These are phyloP conservation scores for Drosophila santomea DNA, from an alignment of 1,140 invertebrate species.

Conservation along the genomic window DNA sequence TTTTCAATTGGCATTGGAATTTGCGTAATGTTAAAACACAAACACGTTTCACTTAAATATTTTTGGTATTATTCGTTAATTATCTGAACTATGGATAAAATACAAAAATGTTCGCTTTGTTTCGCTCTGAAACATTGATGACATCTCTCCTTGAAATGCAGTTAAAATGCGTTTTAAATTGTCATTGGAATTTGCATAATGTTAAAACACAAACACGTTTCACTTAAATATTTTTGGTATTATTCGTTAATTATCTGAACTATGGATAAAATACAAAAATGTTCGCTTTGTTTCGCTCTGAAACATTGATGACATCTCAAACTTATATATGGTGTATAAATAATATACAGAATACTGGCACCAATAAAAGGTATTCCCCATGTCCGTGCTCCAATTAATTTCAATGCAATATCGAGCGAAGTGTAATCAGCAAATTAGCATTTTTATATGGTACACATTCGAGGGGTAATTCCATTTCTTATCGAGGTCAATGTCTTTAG, in stretches of 20 bases:
- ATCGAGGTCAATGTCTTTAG: constrained; percentile 44
- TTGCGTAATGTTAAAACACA: not conserved
- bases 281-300: too few relatives aligned
- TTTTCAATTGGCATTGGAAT: constrained; percentile 1
- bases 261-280: too few relatives aligned
- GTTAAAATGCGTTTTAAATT: too few relatives aligned
- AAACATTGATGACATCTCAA: too few relatives aligned
- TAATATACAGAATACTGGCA: too few relatives aligned
- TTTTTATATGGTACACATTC: constrained; percentile 16
- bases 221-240: not conserved
- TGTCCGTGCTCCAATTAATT: not conserved
- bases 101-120: too few relatives aligned
- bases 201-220: too few relatives aligned
- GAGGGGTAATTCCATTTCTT: constrained; percentile 8
- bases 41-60: not conserved
- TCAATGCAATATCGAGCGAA: constrained; percentile 1
- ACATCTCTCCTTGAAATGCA: too few relatives aligned
- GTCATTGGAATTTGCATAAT: too few relatives aligned
- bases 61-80: not conserved
- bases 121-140: too few relatives aligned
- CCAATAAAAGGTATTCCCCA: not conserved
- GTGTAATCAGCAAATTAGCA: constrained; percentile 27
- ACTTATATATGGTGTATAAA: too few relatives aligned
- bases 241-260: not conserved
- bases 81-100: not conserved